Conservation (phyloP, 2,888 invertebrate genomes). For the Platycheirus albimanus region DNA sequence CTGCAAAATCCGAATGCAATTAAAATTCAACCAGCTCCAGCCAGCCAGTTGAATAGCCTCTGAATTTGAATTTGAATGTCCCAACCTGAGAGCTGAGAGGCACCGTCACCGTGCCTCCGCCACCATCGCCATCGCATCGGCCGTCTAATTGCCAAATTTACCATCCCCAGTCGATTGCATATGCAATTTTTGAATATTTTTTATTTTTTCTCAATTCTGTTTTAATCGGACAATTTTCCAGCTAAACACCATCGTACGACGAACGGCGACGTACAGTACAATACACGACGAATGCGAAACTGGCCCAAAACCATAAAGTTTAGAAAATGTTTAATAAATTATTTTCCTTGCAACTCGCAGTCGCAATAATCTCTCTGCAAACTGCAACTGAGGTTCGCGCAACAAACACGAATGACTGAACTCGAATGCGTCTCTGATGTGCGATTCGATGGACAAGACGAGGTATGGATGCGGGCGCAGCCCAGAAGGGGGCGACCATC, state of each 20-base stretch:
- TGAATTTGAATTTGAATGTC: constrained; percentile 26
- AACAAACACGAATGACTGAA: constrained; percentile 18
- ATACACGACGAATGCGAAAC: constrained; percentile 35
- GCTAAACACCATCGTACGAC: constrained; percentile 13
- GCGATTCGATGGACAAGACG: no score
- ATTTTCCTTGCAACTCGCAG: constrained; percentile 64
- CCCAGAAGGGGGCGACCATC: constrained; percentile 16
- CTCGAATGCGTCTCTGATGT: constrained; percentile 26
- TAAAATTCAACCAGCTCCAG: constrained; percentile 36
- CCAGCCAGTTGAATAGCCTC: constrained; percentile 40
- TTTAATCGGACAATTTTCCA: constrained; percentile 41
- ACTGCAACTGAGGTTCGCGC: constrained; percentile 55
- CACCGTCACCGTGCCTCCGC: neutral
- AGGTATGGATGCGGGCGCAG: constrained; percentile 1
- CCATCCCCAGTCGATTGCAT: constrained; percentile 45
- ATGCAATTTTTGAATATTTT: no score
- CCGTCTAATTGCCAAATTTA: constrained; percentile 64
- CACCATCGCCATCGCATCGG: neutral
- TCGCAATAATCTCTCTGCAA: no score
- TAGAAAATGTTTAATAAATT: constrained; percentile 73
- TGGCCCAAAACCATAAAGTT: constrained; percentile 67
- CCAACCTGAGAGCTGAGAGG: no score
- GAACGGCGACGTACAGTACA: no score
- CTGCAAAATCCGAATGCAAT: constrained; percentile 56
- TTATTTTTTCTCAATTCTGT: constrained; percentile 17